Evolutionary conservation across 2,113 vertebrate genomes (phyloP).

Genomic region (Emydura subglobosa): DNA sequence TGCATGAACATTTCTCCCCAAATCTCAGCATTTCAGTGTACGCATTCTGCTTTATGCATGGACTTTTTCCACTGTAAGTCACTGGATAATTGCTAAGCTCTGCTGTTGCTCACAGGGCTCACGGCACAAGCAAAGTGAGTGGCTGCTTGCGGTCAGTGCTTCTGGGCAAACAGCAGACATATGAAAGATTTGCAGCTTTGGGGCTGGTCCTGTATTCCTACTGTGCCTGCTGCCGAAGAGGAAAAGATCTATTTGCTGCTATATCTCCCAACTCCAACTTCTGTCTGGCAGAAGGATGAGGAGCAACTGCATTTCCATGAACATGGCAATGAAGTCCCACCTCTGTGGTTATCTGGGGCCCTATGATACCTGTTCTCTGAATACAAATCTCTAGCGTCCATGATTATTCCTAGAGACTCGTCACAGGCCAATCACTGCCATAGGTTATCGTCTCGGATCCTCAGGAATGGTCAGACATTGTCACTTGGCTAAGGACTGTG

Average conservation of each 20-base stretch:
- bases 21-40: background rate
- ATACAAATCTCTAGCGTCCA: background rate
- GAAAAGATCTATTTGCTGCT: background rate
- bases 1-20: background rate
- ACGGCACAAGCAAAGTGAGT: constrained; percentile 47
- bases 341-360: accelerated
- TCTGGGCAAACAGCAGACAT: background rate
- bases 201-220: background rate
- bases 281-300: background rate
- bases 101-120: constrained; percentile 41
- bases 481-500: background rate
- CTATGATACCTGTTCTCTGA: background rate
- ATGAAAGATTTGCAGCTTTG: background rate
- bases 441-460: background rate
- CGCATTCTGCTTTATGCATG: constrained; percentile 1
- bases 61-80: constrained; percentile 39
- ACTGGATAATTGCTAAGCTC: constrained; percentile 22
- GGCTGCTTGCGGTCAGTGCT: constrained; percentile 12
- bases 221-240: background rate
- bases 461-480: background rate
- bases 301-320: background rate
- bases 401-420: accelerated
- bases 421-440: background rate
- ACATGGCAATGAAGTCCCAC: accelerated
- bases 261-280: constrained; percentile 10